Evolutionary conservation across 2,888 invertebrate species (phyloP).

Genomic region (Agrochola lota): DNA sequence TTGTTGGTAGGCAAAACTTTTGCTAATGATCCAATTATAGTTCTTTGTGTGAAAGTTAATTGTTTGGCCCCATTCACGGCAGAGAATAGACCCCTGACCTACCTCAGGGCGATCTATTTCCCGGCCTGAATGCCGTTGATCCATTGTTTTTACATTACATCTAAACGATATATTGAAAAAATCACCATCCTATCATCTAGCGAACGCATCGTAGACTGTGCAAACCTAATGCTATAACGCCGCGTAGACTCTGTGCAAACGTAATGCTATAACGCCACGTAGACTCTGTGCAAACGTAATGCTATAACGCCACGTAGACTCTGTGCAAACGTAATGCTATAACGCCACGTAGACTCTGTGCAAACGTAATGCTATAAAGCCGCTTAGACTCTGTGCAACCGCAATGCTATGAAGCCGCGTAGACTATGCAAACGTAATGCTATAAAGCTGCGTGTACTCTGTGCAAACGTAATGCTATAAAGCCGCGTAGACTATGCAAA

Average conservation of each 20-base stretch:
- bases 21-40: constrained; percentile 51
- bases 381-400: neutral
- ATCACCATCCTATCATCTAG: neutral
- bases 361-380: neutral
- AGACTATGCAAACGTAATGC: neutral
- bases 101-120: constrained; percentile 21
- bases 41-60: constrained; percentile 46
- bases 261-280: neutral
- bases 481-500: neutral
- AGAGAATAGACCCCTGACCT: constrained; percentile 33
- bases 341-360: neutral
- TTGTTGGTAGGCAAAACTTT: constrained; percentile 24
- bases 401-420: neutral
- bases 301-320: neutral
- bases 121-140: constrained; percentile 3
- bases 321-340: neutral
- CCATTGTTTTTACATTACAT: constrained; percentile 25
- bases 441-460: neutral
- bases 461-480: neutral
- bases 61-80: constrained; percentile 39
- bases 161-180: neutral
- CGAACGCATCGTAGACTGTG: neutral
- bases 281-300: neutral
- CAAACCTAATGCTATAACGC: neutral
- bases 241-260: neutral